Evolutionary conservation across 2,797 vertebrate species (phyloP).

Genomic region (Mico argentatus): DNA sequence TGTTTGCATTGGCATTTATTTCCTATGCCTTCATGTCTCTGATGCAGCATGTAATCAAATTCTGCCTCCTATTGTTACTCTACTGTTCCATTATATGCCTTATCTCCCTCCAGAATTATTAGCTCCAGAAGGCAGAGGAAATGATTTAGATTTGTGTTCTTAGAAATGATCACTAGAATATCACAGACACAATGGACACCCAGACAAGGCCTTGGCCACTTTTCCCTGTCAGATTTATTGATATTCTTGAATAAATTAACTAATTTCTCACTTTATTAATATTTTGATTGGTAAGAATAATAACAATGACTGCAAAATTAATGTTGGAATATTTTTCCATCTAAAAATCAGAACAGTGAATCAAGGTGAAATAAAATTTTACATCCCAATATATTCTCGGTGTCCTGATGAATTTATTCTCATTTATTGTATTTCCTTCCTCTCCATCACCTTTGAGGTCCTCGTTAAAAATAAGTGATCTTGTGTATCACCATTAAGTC

Average conservation of each 20-base stretch:
- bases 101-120: not conserved
- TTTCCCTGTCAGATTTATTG: not conserved
- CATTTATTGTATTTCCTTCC: not conserved
- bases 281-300: constrained; percentile 30
- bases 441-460: not conserved
- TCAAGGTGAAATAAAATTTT: constrained; percentile 17
- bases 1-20: not conserved
- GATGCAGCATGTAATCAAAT: not conserved
- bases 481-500: not conserved
- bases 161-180: not conserved
- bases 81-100: not conserved
- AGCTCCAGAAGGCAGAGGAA: not conserved
- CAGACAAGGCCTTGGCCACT: not conserved
- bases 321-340: not conserved
- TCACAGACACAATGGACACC: not conserved
- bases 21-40: not conserved
- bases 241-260: not conserved
- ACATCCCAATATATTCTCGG: not conserved
- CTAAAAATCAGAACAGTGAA: not conserved
- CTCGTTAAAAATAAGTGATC: not conserved
- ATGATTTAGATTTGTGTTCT: not conserved
- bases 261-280: constrained; percentile 1
- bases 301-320: not conserved
- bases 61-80: not conserved
- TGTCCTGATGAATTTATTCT: not conserved